Evolutionary conservation across 2,888 invertebrate genomes (phyloP).

Genomic region (Ernsta delagoae): DNA sequence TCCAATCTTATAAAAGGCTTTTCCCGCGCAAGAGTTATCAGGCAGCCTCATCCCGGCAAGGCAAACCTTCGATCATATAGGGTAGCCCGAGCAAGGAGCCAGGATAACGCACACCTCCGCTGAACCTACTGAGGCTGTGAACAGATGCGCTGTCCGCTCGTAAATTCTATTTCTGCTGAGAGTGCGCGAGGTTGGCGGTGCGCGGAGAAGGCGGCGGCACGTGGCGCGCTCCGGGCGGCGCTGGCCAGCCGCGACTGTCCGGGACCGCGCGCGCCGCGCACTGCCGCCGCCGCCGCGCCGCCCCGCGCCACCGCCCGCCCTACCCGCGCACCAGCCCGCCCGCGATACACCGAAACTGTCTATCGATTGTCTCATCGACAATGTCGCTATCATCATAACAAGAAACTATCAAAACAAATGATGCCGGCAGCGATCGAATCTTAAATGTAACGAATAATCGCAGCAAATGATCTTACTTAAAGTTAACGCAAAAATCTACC

Average conservation of each 20-base stretch:
- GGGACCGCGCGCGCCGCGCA: conserved; percentile 58
- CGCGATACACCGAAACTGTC: conserved; percentile 28
- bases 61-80: background rate
- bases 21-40: conserved; percentile 20
- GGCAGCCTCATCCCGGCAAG: background rate
- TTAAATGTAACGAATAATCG: background rate
- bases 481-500: too few relatives aligned
- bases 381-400: conserved; percentile 23
- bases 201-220: conserved; percentile 34
- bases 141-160: conserved; percentile 35
- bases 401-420: conserved; percentile 25
- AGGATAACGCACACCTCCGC: conserved; percentile 38
- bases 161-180: conserved; percentile 39
- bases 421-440: conserved; percentile 10
- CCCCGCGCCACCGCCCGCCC: background rate
- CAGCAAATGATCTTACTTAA: too few relatives aligned
- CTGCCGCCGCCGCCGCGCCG: too few relatives aligned
- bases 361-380: conserved; percentile 33
- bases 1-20: background rate
- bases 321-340: conserved; percentile 39
- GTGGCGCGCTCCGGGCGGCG: conserved; percentile 45
- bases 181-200: conserved; percentile 30
- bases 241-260: conserved; percentile 52
- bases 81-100: background rate
- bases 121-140: conserved; percentile 34